Evolutionary conservation across 2,113 vertebrate species (phyloP), one percentile per base, ranked within the genome.

Genomic region (Dasyornis broadbenti): DNA sequence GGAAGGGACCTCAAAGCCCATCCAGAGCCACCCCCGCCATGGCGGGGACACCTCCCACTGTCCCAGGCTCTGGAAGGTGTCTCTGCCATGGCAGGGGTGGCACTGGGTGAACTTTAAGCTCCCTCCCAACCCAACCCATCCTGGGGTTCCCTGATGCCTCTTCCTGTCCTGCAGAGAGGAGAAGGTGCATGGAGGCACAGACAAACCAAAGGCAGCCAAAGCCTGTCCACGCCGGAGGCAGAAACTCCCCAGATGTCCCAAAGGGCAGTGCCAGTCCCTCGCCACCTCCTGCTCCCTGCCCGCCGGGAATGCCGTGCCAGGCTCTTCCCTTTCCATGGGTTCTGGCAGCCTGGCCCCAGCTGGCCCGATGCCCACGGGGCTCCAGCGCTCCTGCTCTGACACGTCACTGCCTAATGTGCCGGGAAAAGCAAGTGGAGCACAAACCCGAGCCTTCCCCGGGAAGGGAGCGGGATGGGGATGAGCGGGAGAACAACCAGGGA

Each of bases 381-480:
- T 70, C 88, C 54, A 59, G 1, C 39, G 91, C 61, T 21, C 31
- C 79, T 82, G 61, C 87, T 95, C 76, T 83, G 56, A 63, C 80
- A 66, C 18, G 40, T 37, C 27, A 75, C 10, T 13, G 27, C 87
- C 82, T 73, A 59, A 95, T 68, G 94, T 35, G 82, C 56, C 56
- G 90, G 85, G 77, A 17, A 69, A 81, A 96, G 14, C n/a, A 87
- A 95, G 54, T 59, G 47, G 90, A 92, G 85, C 92, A 95, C 92
- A 89, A 95, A 94, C 10, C 68, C 44, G 56, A 71, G 64, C 92
- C 66, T 86, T 94, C 64, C 92, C 6, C 11, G 60, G 93, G 93
- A 89, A 73, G 68, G 76, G 80, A 84, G 56, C 0, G 0, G 31
- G 56, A 15, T 0, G 0, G 24, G 56, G 81, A 93, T 1, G 33